Percentiles rank a stretch among this genome's conserved stretches.
Evolutionary conservation across 1,140 invertebrate genomes (phyloP).

Genomic region (Mya arenaria): DNA sequence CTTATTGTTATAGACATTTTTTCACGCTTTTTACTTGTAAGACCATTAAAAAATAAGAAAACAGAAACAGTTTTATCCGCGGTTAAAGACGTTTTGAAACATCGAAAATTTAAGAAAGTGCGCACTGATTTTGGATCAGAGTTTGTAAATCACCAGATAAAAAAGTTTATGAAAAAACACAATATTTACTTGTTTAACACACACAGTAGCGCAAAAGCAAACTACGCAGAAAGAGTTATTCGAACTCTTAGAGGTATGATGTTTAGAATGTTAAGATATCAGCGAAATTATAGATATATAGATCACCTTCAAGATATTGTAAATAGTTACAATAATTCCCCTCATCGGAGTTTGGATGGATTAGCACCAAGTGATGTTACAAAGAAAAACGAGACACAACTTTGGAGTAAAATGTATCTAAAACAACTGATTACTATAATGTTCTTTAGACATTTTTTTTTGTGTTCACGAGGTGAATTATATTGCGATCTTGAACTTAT

Average conservation of each 20-base stretch:
- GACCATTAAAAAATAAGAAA: slow-evolving; percentile 30
- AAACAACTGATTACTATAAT: no score
- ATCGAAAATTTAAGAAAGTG: slow-evolving; percentile 23
- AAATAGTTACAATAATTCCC: slow-evolving; percentile 40
- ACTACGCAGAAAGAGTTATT: slow-evolving; percentile 43
- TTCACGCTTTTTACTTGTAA: slow-evolving; percentile 29
- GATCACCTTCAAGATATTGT: slow-evolving; percentile 38
- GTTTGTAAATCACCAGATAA: slow-evolving; percentile 32
- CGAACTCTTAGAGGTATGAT: slow-evolving; percentile 39
- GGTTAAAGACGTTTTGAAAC: slow-evolving; percentile 26
- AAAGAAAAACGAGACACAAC: no score
- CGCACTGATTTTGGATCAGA: slow-evolving; percentile 40
- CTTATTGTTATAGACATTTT: slow-evolving; percentile 37
- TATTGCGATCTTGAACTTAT: no score
- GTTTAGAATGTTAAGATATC: slow-evolving; percentile 31
- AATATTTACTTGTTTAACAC: slow-evolving; percentile 33
- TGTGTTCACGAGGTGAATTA: no score
- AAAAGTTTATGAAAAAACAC: slow-evolving; percentile 28
- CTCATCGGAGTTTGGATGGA: no score
- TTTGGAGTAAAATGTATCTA: no score
- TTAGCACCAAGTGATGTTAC: no score
- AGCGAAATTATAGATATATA: slow-evolving; percentile 41
- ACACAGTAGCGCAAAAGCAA: slow-evolving; percentile 10
- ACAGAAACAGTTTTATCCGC: slow-evolving; percentile 35
- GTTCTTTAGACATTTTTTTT: no score